phyloP scores from a whole-genome alignment of 2,888 invertebrate species.

The Drosophila glabriapex region DNA sequence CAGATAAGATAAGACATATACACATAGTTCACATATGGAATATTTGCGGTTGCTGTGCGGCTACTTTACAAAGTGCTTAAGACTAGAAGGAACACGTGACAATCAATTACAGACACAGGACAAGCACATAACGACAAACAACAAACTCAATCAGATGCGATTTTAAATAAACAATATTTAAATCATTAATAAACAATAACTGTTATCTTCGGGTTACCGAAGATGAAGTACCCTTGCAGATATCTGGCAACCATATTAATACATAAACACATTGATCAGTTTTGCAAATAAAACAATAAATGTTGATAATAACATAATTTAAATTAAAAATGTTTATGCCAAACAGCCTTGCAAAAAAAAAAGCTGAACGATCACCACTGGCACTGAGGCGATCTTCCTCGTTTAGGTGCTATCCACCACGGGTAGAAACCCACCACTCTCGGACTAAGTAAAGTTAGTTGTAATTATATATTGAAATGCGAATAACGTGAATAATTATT shows the following conservation, averaged over 20 bases:
- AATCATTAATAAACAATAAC: neutral
- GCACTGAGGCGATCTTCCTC: neutral
- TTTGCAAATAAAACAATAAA: neutral
- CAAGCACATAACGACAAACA: conserved; percentile 31
- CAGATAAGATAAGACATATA: conserved; percentile 25
- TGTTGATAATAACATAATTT: neutral
- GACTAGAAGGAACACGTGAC: conserved; percentile 43
- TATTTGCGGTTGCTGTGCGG: conserved; percentile 31
- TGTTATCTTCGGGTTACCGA: conserved; percentile 16
- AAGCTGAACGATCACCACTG: neutral
- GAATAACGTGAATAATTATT: neutral
- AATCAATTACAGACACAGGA: conserved; percentile 46
- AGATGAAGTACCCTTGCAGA: conserved; percentile 17
- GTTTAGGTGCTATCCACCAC: neutral
- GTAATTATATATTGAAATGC: neutral
- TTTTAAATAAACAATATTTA: conserved; percentile 1
- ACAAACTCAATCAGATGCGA: conserved; percentile 20
- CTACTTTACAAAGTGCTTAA: conserved; percentile 61
- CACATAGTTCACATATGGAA: conserved; percentile 10
- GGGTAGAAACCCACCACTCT: neutral
- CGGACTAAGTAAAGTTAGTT: neutral
- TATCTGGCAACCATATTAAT: neutral
- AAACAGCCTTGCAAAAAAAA: neutral
- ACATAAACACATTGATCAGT: neutral
- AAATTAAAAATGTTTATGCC: neutral